These are phyloP conservation scores for Miichthys miiuy DNA, from an alignment of 2,797 vertebrate species.

Conservation along the genomic window DNA sequence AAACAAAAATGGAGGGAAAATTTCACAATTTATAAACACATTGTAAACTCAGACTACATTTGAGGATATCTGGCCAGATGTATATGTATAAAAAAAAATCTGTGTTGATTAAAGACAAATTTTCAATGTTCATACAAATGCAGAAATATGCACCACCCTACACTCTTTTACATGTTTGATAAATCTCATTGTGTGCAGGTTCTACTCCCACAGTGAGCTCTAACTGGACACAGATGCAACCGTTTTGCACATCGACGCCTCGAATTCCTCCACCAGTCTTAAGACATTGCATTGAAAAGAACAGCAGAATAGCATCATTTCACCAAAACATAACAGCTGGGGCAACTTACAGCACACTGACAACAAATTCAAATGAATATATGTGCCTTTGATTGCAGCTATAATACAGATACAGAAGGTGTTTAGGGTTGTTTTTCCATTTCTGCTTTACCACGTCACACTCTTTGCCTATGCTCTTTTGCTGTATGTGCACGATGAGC, in stretches of 20 bases:
- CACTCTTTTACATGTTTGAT: neutral
- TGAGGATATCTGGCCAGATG: constrained; percentile 8
- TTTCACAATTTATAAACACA: constrained; percentile 25
- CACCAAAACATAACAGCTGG: neutral
- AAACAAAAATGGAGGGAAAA: constrained; percentile 29
- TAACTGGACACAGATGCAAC: neutral
- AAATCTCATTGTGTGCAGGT: neutral
- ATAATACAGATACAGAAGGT: neutral
- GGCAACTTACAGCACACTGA: neutral
- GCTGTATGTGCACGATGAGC: neutral
- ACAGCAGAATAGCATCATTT: neutral
- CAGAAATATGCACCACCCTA: neutral
- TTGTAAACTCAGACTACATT: constrained; percentile 55
- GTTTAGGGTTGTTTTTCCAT: neutral
- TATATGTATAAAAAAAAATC: neutral
- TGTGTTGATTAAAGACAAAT: neutral
- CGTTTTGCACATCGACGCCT: neutral
- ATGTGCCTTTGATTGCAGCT: neutral
- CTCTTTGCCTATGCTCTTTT: neutral
- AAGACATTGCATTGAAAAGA: neutral
- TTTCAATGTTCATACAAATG: neutral
- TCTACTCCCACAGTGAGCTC: neutral
- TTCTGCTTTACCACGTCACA: neutral
- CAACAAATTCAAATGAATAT: neutral
- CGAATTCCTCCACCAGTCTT: neutral